These are phyloP conservation scores for Phycodurus eques DNA, from an alignment of 2,113 vertebrate genomes.

Conservation along the genomic window DNA sequence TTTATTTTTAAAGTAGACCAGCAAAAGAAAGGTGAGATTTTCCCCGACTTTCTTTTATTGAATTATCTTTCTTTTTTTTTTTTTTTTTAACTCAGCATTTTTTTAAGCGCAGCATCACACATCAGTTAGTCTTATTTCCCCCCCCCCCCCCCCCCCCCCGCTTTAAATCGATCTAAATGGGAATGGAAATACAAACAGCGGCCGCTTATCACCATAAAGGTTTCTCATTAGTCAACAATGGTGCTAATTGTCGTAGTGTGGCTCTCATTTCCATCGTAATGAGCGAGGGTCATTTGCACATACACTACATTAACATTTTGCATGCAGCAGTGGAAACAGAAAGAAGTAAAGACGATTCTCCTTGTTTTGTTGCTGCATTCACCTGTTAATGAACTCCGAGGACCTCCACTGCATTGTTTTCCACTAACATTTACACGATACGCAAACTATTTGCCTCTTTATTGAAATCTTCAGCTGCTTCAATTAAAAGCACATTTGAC, in stretches of 20 bases:
- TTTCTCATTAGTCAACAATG: background rate
- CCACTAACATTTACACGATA: too few relatives aligned
- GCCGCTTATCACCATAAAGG: background rate
- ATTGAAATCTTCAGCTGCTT: too few relatives aligned
- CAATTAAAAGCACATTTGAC: too few relatives aligned
- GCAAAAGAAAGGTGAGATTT: slow-evolving; percentile 41
- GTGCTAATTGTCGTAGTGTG: slow-evolving; percentile 66
- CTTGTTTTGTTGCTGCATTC: too few relatives aligned
- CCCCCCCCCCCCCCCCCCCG: too few relatives aligned
- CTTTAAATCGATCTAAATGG: background rate
- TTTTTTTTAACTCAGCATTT: too few relatives aligned
- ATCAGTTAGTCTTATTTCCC: background rate
- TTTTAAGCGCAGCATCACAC: too few relatives aligned
- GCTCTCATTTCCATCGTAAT: slow-evolving; percentile 75
- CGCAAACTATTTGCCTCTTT: too few relatives aligned
- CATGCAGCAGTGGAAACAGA: slow-evolving; percentile 60
- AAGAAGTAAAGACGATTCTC: too few relatives aligned
- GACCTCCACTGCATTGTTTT: too few relatives aligned
- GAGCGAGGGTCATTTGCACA: slow-evolving; percentile 68
- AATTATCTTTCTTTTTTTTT: background rate
- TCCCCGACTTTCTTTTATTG: background rate
- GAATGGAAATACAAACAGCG: background rate
- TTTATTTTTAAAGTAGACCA: slow-evolving; percentile 7
- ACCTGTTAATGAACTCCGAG: too few relatives aligned
- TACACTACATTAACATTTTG: slow-evolving; percentile 44